Base-by-base conservation (phyloP, 1,140 invertebrate species). In the Drosophila trapezifrons region DNA sequence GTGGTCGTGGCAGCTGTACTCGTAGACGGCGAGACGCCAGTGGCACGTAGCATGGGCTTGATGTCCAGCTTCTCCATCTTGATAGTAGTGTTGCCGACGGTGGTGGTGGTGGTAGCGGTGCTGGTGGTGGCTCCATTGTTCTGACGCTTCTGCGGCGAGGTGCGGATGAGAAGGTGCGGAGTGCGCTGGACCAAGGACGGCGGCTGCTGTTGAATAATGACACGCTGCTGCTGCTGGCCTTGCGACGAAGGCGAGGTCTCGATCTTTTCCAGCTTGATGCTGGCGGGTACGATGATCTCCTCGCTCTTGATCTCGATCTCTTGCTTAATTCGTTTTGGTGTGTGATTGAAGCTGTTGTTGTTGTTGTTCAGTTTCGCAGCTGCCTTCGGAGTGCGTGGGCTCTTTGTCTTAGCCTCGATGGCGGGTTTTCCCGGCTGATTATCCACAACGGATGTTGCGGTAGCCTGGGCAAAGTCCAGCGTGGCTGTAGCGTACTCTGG, bases 51-150 rank as follows among this genome's bases (percentile, higher is more conserved):
- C 45, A 90, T 73, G 2, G 90, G 90, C 22, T 91, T 91, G 17
- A 91, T 90, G 40, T 91, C 90, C 62, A 91, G 29, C 56, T 91
- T 91, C 52, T 91, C 90, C 86, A 91, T 90, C 76, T 91, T 91
- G 4, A 91, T 90, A 8, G 86, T 89, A 17, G 85, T 89, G 15
- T 85, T 76, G 38, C 85, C 80, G 18, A 89, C 74, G 4, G 80
- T 86, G 40, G 82, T 83, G 8, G 84, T 57, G 3, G 58, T 51
- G 13, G 55, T 47, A 9, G 55, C 64, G 4, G 62, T 43, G 0
- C 69, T 51, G 0, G 42, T 64, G 17, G 38, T 52, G 13, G 65
- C 62, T 8, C 60, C 65, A 35, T 57, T 80, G 46, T 59, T 71
- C 32, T 57, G 66, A 46, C 76, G 74, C 27, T 87, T 84, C 47